Conservation (phyloP, 2,113 vertebrate genomes). For the Synodontis membranacea region DNA sequence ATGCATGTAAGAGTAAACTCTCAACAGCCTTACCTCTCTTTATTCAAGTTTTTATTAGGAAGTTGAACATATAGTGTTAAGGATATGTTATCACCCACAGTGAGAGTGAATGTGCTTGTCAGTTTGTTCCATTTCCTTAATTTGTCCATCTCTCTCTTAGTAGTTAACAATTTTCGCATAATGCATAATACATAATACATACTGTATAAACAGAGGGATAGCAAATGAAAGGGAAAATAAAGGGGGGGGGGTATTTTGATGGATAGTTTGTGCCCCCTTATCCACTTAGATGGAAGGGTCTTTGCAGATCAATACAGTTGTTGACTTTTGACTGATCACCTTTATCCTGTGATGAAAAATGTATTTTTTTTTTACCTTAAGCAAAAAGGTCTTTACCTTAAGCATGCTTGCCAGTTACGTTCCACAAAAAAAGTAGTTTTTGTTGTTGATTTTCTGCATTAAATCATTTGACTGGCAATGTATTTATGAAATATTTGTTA, state of each 20-base stretch:
- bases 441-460: not conserved
- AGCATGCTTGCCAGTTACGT: not conserved
- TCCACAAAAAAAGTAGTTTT: not conserved
- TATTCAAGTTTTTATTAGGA: not conserved
- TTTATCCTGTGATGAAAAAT: not conserved
- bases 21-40: not conserved
- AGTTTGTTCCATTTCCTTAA: not conserved
- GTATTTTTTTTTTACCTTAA: not conserved
- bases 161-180: not conserved
- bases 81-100: not conserved
- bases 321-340: not conserved
- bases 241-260: too few species aligned
- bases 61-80: not conserved
- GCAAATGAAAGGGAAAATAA: not conserved
- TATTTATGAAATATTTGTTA: not conserved
- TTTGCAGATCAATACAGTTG: not conserved
- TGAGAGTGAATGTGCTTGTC: not conserved
- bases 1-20: not conserved
- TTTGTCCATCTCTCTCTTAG: too few species aligned
- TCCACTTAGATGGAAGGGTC: not conserved
- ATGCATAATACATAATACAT: not conserved
- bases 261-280: not conserved
- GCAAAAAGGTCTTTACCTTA: not conserved
- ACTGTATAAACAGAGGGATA: not conserved
- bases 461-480: not conserved